Base-by-base conservation (phyloP, 2,797 vertebrate species). In the Sus cebifrons region DNA sequence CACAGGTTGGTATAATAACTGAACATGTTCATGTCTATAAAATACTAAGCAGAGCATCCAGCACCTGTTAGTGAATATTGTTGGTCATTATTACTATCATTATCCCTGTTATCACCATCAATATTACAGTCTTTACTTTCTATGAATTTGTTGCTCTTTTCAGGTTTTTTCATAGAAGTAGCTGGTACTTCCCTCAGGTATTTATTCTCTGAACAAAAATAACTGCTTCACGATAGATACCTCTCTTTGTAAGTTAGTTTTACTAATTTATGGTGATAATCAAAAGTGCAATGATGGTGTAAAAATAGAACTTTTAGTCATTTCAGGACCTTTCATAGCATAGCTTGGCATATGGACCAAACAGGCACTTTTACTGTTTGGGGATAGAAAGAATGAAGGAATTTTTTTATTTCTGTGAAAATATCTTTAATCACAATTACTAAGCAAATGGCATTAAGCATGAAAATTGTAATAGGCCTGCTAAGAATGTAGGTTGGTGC, bases 141-240 rank as follows among this genome's bases (percentile, higher is more conserved):
- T 1, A 83, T 27, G 60, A 78, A 89, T 7, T 4, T 29, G 2
- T 5, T 15, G 36, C 10, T 65, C 78, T 87, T 60, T n/a, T 78
- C 54, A 81, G 83, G 3, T 7, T 29, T 70, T 86, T 44, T 79
- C 49, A 86, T 5, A 32, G n/a, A 75, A 49, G 36, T 40, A 44
- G 17, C 20, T 65, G 56, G 2, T 56, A 44, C 52, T 73, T 89
- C 6, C n/a, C 49, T 32, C 17, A 67, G n/a, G 7, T 71, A 44
- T 52, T 86, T 94, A 49, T 78, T 86, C 64, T 77, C 20, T 74
- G 6, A 89, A 86, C 20, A 89, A 86, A 91, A 83, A 36, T 16
- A 92, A 89, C 9, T 56, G 23, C 18, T 95, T 6, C 32, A 56
- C 2, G 67, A 6, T 54, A 54, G 36, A 77, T 14, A 3, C 0